Percentiles rank a stretch among this genome's conserved stretches.
phyloP scores from a whole-genome alignment of 1,140 invertebrate genomes.

The Coenobita brevimanus region DNA sequence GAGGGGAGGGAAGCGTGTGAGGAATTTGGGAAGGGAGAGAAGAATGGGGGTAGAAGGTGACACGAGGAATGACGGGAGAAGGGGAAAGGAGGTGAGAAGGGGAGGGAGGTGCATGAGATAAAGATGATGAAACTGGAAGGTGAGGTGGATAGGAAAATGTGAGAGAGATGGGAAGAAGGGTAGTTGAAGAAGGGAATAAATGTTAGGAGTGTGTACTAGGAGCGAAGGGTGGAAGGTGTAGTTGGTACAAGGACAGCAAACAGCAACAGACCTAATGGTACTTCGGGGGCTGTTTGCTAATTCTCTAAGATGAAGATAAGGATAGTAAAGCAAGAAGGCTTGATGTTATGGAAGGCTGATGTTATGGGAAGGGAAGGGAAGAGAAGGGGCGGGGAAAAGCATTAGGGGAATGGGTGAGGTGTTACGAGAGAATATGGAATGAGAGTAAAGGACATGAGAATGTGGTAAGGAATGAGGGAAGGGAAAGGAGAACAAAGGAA shows the following conservation, averaged over 20 bases:
- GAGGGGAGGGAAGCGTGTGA: no score
- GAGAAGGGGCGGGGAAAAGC: no score
- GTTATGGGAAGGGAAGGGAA: no score
- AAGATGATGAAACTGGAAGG: background rate
- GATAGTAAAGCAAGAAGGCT: no score
- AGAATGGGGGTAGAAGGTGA: background rate
- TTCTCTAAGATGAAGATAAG: no score
- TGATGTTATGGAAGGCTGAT: no score
- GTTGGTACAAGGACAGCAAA: background rate
- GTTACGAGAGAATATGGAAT: no score
- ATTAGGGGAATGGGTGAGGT: background rate
- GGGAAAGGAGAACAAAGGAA: background rate
- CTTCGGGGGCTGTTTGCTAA: no score
- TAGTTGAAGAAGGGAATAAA: background rate
- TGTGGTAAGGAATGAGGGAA: background rate
- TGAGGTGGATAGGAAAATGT: background rate
- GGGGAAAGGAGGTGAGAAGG: background rate
- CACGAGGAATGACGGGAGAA: no score
- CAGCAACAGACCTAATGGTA: background rate
- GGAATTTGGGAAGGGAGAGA: background rate
- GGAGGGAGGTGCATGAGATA: background rate
- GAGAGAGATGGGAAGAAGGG: background rate
- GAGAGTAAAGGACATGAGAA: background rate
- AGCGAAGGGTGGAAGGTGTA: background rate
- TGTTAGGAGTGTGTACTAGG: background rate